A percentile compares a stretch with the other conserved stretches of the same genome.
These are phyloP conservation scores for Platypus cylindrus DNA, from an alignment of 2,888 invertebrate genomes.

Conservation along the genomic window DNA sequence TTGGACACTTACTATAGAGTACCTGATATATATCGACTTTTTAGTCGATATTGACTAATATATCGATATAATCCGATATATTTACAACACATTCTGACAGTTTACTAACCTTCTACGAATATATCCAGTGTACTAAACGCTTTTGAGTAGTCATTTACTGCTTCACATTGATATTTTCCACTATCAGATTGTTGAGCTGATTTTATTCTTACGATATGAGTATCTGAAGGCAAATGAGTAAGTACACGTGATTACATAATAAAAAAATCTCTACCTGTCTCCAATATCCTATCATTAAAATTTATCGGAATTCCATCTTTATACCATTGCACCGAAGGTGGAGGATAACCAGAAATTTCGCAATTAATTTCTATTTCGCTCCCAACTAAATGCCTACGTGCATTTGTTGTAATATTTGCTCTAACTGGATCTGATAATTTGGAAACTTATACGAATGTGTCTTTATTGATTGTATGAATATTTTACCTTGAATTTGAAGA, in stretches of 20 bases:
- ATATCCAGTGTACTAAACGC: conserved; percentile 53
- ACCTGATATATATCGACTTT: no score
- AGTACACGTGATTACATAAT: no score
- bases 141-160: conserved; percentile 58
- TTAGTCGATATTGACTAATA: no score
- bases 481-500: conserved; percentile 65
- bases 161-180: conserved; percentile 74
- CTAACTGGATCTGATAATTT: conserved; percentile 47
- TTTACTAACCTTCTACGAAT: no score
- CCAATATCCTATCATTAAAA: conserved; percentile 37
- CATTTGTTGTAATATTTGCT: conserved; percentile 47
- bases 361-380: conserved; percentile 60
- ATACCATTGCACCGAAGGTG: conserved; percentile 67
- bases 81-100: no score
- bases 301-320: conserved; percentile 54
- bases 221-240: no score
- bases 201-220: conserved; percentile 56
- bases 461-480: no score
- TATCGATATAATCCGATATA: no score
- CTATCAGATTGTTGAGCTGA: conserved; percentile 54
- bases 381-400: conserved; percentile 48
- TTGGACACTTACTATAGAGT: no score
- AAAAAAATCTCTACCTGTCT: no score
- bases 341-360: conserved; percentile 64
- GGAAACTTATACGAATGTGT: not conserved